These are phyloP conservation scores for Orchestia grillus DNA, from an alignment of 1,140 invertebrate genomes.

Conservation along the genomic window DNA sequence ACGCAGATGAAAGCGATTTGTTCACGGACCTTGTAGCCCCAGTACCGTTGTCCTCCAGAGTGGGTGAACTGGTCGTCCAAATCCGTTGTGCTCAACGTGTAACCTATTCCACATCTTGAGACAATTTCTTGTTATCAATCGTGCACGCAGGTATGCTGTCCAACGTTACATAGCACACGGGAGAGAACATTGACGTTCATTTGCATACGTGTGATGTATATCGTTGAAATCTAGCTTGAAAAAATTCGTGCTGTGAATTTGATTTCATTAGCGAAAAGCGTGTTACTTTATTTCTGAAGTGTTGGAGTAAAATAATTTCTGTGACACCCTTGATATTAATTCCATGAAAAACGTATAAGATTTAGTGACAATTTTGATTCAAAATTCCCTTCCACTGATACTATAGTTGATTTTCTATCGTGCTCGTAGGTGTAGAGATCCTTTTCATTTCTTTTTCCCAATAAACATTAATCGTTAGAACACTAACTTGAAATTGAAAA, in stretches of 20 bases:
- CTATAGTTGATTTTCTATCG: not conserved
- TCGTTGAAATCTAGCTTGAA: not conserved
- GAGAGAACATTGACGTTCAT: not conserved
- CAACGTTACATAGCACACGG: too few species aligned
- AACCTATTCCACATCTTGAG: not conserved
- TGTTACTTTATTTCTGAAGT: not conserved
- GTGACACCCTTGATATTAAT: not conserved
- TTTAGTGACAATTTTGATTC: not conserved
- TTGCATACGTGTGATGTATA: not conserved
- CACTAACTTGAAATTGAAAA: too few species aligned
- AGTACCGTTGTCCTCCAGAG: too few species aligned
- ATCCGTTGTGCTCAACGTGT: too few species aligned
- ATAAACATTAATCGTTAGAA: not conserved
- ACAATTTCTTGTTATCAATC: not conserved
- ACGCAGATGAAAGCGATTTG: too few species aligned
- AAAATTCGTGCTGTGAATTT: not conserved
- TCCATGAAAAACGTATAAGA: not conserved
- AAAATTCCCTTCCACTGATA: not conserved
- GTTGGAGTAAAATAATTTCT: not conserved
- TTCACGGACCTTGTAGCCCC: too few species aligned
- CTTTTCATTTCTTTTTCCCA: not conserved
- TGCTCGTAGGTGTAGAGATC: not conserved
- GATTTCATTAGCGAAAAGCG: not conserved
- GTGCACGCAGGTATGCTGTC: too few species aligned
- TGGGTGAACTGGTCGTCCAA: too few species aligned